These are phyloP conservation scores for Xerus rutilus DNA, from an alignment of 2,797 vertebrate genomes.

Conservation along the genomic window DNA sequence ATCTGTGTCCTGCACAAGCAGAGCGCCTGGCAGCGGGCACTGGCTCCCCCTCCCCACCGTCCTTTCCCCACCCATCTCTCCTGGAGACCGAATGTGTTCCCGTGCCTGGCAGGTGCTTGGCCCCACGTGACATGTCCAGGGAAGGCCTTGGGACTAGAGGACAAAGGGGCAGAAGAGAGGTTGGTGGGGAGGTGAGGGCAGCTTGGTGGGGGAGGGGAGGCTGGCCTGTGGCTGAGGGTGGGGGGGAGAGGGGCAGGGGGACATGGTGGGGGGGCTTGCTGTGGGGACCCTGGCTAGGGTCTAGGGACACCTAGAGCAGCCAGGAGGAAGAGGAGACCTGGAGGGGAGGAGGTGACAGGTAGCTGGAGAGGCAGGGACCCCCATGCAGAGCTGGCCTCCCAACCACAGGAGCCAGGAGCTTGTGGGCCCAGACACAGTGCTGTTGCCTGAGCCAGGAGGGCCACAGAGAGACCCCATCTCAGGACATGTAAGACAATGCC, in stretches of 20 bases:
- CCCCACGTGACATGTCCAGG: no score
- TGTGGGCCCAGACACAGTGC: not conserved
- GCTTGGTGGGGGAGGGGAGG: not conserved
- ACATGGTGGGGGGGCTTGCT: not conserved
- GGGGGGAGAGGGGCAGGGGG: not conserved
- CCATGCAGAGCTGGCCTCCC: not conserved
- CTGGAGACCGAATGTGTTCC: not conserved
- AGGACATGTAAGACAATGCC: not conserved
- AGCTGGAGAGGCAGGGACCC: not conserved
- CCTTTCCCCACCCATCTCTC: not conserved
- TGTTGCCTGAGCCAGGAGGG: not conserved
- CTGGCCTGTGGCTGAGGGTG: not conserved
- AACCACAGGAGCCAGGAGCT: no score
- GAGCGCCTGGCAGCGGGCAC: not conserved
- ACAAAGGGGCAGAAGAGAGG: not conserved
- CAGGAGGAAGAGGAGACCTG: no score
- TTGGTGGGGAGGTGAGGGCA: no score
- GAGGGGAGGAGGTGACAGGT: not conserved
- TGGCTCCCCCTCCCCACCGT: not conserved
- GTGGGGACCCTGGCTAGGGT: not conserved
- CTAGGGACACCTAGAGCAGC: not conserved
- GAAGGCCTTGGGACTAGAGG: not conserved
- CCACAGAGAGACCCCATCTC: no score
- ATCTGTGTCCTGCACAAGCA: not conserved
- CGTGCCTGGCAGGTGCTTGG: not conserved